Percentiles rank a stretch among this genome's conserved stretches.
Conservation (phyloP, 2,888 invertebrate genomes). For the Philereme vetulata region DNA sequence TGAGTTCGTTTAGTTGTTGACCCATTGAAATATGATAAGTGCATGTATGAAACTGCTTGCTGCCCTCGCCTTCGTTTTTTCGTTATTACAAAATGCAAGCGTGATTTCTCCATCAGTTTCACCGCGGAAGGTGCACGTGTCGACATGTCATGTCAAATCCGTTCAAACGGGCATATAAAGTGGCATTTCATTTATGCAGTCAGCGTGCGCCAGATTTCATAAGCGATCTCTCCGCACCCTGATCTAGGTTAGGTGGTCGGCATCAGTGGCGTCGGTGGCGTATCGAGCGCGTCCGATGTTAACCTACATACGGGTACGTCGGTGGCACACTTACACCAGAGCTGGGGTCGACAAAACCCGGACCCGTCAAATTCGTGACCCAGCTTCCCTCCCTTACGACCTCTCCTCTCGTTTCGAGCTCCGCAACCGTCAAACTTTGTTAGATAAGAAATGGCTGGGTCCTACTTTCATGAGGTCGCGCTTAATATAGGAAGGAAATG, state of each 20-base stretch:
- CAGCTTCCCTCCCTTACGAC: constrained; percentile 58
- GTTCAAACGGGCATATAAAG: constrained; percentile 62
- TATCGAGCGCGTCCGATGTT: constrained; percentile 83
- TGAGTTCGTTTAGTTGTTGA: not conserved
- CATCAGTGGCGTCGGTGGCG: constrained; percentile 73
- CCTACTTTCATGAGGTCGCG: constrained; percentile 43
- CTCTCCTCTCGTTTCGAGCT: constrained; percentile 53
- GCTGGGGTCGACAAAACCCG: constrained; percentile 75
- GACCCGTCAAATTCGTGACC: constrained; percentile 76
- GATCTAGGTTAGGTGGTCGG: constrained; percentile 83
- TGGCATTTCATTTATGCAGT: constrained; percentile 75
- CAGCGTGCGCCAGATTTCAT: constrained; percentile 81
- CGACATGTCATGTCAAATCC: constrained; percentile 48
- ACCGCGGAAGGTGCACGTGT: constrained; percentile 38
- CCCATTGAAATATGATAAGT: constrained; percentile 9
- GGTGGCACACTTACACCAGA: constrained; percentile 70
- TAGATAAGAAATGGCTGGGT: constrained; percentile 57
- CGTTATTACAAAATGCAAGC: constrained; percentile 30
- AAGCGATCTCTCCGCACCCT: constrained; percentile 83
- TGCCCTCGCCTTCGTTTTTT: constrained; percentile 24
- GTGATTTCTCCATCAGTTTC: constrained; percentile 33
- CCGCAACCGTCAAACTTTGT: constrained; percentile 53
- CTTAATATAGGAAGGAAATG: constrained; percentile 32
- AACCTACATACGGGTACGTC: constrained; percentile 73
- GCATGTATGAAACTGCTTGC: not conserved